A percentile compares a stretch with the other conserved stretches of the same genome.
These are phyloP conservation scores for Sphinx pinastri DNA, from an alignment of 2,888 invertebrate species.

Conservation along the genomic window DNA sequence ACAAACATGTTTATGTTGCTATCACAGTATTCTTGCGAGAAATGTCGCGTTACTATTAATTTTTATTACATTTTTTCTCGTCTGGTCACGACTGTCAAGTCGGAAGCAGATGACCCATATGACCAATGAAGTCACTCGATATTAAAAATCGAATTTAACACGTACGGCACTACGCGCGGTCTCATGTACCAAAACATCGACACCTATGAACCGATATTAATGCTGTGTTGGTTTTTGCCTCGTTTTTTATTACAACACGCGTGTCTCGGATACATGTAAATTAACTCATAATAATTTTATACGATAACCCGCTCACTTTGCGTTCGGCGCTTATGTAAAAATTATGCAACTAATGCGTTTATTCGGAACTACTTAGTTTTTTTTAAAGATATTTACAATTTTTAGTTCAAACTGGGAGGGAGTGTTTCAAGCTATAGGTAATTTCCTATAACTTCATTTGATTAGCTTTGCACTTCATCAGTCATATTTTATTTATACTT, in stretches of 20 bases:
- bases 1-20: slow-evolving; percentile 54
- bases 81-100: slow-evolving; percentile 46
- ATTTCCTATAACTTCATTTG: neutral
- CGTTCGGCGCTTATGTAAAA: neutral
- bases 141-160: slow-evolving; percentile 30
- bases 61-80: slow-evolving; percentile 32
- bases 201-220: slow-evolving; percentile 35
- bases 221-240: slow-evolving; percentile 4
- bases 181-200: slow-evolving; percentile 13
- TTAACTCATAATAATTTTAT: slow-evolving; percentile 16
- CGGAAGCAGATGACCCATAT: slow-evolving; percentile 50
- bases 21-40: neutral
- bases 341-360: slow-evolving; percentile 19
- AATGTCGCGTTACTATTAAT: neutral
- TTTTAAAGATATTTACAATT: neutral
- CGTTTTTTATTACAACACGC: slow-evolving; percentile 16
- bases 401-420: too few relatives aligned
- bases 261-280: slow-evolving; percentile 12
- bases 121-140: slow-evolving; percentile 35
- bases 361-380: neutral
- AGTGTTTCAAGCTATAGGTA: neutral
- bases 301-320: slow-evolving; percentile 19
- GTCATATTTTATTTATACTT: neutral
- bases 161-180: slow-evolving; percentile 32
- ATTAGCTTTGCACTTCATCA: neutral